Evolutionary conservation across 2,113 vertebrate species (phyloP).

Genomic region (Suricata suricatta): DNA sequence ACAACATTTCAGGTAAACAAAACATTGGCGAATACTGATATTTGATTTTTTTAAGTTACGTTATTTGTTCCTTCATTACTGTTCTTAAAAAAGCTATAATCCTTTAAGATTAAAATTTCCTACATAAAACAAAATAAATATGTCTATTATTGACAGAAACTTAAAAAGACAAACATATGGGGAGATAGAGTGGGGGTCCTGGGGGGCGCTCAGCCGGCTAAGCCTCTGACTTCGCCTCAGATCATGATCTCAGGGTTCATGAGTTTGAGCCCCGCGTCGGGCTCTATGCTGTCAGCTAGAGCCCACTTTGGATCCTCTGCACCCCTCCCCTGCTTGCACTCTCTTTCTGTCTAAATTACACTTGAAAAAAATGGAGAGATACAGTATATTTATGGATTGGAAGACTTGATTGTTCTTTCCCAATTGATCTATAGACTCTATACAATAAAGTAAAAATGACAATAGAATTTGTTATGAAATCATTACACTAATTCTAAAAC

Average conservation of each 20-base stretch:
- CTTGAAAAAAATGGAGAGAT: background rate
- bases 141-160: background rate
- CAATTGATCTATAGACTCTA: background rate
- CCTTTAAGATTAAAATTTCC: background rate
- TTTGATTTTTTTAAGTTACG: constrained; percentile 30
- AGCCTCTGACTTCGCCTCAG: too few species aligned
- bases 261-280: too few species aligned
- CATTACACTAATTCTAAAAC: background rate
- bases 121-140: background rate
- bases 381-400: background rate
- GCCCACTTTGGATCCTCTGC: too few species aligned
- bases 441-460: too few species aligned
- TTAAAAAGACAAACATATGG: background rate
- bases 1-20: constrained; percentile 60
- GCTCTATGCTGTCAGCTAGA: too few species aligned
- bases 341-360: background rate
- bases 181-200: background rate
- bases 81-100: constrained; percentile 46
- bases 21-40: background rate
- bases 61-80: background rate
- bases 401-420: background rate
- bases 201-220: too few species aligned
- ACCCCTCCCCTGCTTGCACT: too few species aligned
- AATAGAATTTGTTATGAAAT: background rate
- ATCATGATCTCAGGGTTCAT: too few species aligned